Evolutionary conservation across 2,113 vertebrate genomes (phyloP).

Genomic region (Cryptoleucopteryx plumbea): DNA sequence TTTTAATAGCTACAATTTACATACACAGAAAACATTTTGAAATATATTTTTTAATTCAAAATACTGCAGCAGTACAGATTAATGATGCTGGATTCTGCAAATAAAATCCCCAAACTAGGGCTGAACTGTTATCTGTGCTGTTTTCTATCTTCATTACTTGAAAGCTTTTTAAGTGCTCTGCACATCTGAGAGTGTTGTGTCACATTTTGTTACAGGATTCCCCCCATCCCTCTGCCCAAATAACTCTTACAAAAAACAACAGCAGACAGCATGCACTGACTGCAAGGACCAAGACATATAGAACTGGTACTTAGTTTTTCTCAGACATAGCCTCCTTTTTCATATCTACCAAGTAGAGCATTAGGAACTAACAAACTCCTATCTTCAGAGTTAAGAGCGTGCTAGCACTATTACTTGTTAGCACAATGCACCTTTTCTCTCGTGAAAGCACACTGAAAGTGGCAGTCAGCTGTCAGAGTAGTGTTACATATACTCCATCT

Average conservation of each 20-base stretch:
- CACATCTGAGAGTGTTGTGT: background rate
- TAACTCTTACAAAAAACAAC: too few species aligned
- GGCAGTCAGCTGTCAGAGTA: background rate
- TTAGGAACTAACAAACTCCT: background rate
- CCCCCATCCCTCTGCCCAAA: background rate
- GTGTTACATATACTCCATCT: background rate
- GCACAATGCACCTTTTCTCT: background rate
- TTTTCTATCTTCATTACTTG: background rate
- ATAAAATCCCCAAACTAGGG: background rate
- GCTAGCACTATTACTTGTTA: too few species aligned
- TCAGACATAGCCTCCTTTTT: background rate
- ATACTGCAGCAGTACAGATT: background rate
- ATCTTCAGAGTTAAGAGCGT: background rate
- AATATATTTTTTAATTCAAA: background rate
- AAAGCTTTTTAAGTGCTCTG: background rate
- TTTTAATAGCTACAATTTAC: background rate
- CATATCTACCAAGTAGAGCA: background rate
- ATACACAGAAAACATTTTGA: background rate
- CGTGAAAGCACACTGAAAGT: fast-evolving
- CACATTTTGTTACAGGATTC: background rate
- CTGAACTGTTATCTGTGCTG: background rate
- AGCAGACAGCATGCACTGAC: background rate
- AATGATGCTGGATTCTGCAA: background rate
- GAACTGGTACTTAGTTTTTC: background rate
- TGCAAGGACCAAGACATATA: background rate